Evolutionary conservation across 2,113 vertebrate species (phyloP).

Genomic region (Anarhynchus alexandrinus): DNA sequence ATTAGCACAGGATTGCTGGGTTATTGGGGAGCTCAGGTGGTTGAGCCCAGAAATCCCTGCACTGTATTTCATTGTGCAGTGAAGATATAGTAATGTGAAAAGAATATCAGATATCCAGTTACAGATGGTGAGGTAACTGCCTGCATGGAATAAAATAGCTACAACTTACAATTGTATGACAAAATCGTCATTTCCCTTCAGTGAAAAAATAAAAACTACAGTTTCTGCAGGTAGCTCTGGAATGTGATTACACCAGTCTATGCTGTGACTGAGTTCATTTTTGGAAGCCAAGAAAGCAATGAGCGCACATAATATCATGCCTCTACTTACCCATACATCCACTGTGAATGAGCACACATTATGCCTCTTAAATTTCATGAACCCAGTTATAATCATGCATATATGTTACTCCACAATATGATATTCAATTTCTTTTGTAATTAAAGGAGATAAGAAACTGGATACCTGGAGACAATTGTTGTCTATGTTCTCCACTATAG

Average conservation of each 20-base stretch:
- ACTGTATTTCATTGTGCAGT: background rate
- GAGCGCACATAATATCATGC: background rate
- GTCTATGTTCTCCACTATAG: background rate
- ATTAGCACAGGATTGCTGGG: background rate
- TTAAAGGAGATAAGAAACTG: background rate
- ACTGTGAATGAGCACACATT: background rate
- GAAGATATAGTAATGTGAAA: background rate
- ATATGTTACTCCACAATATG: background rate
- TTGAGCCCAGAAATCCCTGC: background rate
- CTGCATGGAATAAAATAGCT: background rate
- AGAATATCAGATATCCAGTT: background rate
- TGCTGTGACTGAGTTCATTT: background rate
- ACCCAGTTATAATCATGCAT: background rate
- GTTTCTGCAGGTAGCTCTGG: background rate
- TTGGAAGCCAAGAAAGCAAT: background rate
- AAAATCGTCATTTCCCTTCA: background rate
- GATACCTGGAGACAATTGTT: background rate
- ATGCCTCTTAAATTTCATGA: background rate
- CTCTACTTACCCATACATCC: background rate
- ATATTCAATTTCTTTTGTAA: background rate
- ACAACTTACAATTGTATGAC: background rate
- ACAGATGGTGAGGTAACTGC: background rate
- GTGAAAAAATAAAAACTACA: background rate
- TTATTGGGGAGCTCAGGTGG: background rate
- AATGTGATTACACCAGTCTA: background rate